Percentiles rank a stretch among this genome's conserved stretches.
Conservation (phyloP, 2,888 invertebrate species). For the Ichneumoninae sp. region DNA sequence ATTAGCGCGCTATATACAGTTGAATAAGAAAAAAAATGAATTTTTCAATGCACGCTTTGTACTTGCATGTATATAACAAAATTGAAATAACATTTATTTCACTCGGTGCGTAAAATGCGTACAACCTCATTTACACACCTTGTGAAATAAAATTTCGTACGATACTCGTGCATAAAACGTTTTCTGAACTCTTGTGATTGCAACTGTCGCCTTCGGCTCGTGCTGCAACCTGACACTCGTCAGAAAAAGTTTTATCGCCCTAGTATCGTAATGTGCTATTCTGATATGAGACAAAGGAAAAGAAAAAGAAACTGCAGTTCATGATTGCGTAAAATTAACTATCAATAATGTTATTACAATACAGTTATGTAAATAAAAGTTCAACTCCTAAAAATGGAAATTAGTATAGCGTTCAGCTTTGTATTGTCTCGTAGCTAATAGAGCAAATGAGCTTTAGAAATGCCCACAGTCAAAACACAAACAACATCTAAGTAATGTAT, state of each 20-base stretch:
- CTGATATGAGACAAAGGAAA: background rate
- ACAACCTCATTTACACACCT: no score
- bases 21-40: background rate
- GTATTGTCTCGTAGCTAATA: slow-evolving; percentile 50
- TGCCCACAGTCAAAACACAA: slow-evolving; percentile 7
- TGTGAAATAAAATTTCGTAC: no score
- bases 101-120: no score
- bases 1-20: background rate
- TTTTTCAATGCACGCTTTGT: background rate
- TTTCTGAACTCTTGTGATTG: no score
- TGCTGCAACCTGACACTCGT: no score
- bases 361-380: slow-evolving; percentile 3
- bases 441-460: slow-evolving; percentile 15
- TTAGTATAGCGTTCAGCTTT: slow-evolving; percentile 17
- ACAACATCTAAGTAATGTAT: background rate
- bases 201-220: no score
- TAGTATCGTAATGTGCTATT: background rate
- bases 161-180: no score
- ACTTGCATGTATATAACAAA: background rate
- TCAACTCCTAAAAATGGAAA: background rate
- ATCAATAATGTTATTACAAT: background rate
- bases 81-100: slow-evolving; percentile 8
- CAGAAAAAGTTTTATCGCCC: no score
- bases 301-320: slow-evolving; percentile 26
- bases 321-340: background rate